Evolutionary conservation across 1,140 invertebrate genomes (phyloP).

Genomic region (Homalodisca vitripennis): DNA sequence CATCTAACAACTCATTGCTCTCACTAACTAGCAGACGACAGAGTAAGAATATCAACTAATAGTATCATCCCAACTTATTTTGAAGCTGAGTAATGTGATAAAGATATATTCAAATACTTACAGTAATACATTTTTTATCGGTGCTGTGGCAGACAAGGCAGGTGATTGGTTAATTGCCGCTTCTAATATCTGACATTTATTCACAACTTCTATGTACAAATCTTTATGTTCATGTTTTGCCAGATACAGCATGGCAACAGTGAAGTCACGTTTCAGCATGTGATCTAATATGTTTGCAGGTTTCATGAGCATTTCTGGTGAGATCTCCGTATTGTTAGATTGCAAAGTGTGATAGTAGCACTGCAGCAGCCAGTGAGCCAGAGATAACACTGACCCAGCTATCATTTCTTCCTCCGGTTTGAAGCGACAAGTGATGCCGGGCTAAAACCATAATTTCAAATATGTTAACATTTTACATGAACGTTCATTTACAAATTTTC

Average conservation of each 20-base stretch:
- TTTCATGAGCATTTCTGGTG: slow-evolving; percentile 63
- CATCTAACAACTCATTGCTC: too few species aligned
- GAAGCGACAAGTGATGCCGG: slow-evolving; percentile 63
- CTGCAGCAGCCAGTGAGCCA: slow-evolving; percentile 80
- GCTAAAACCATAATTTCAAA: too few species aligned
- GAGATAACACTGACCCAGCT: slow-evolving; percentile 69
- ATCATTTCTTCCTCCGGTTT: slow-evolving; percentile 80
- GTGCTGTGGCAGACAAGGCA: slow-evolving; percentile 53
- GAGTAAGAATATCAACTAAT: too few species aligned
- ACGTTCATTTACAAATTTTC: too few species aligned
- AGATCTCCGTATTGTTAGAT: slow-evolving; percentile 38
- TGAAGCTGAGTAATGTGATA: too few species aligned
- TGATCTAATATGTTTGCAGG: slow-evolving; percentile 66
- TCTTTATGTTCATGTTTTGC: slow-evolving; percentile 70
- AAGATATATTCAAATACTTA: too few species aligned
- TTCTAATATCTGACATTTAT: slow-evolving; percentile 72
- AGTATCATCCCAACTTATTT: too few species aligned
- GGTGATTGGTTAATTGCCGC: slow-evolving; percentile 58
- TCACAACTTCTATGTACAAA: slow-evolving; percentile 55
- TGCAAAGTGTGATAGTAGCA: slow-evolving; percentile 65
- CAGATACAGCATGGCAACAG: slow-evolving; percentile 78
- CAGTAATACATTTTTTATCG: slow-evolving; percentile 40
- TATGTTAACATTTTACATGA: too few species aligned
- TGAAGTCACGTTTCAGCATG: slow-evolving; percentile 71
- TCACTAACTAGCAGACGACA: too few species aligned